These are phyloP conservation scores for Falco columbarius DNA, from an alignment of 2,797 vertebrate species.

Conservation along the genomic window DNA sequence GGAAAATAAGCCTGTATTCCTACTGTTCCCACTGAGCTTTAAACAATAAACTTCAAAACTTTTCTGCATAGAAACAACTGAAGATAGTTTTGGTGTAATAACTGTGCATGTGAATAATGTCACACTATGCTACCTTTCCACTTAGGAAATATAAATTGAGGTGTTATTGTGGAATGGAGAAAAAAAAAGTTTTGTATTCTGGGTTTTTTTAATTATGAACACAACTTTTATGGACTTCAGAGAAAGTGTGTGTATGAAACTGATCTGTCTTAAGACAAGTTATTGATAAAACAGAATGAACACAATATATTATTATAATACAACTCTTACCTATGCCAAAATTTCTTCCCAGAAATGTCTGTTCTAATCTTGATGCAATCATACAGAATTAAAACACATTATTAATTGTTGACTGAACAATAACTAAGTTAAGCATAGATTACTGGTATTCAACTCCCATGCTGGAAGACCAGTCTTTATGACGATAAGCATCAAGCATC, in stretches of 20 bases:
- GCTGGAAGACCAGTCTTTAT: neutral
- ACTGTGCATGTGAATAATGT: neutral
- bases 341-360: neutral
- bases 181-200: neutral
- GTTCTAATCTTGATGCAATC: neutral
- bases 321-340: neutral
- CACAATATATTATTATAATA: neutral
- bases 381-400: neutral
- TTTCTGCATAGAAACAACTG: neutral
- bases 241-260: neutral
- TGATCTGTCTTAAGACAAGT: neutral
- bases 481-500: neutral
- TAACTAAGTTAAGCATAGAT: neutral
- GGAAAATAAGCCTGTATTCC: neutral
- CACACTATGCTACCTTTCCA: neutral
- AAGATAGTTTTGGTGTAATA: neutral
- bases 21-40: neutral
- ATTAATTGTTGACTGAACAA: neutral
- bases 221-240: neutral
- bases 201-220: neutral
- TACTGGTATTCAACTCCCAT: neutral
- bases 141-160: neutral
- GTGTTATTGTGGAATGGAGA: neutral
- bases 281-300: neutral
- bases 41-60: neutral